Conservation (phyloP, 2,113 vertebrate genomes). For the Platanista minor region DNA sequence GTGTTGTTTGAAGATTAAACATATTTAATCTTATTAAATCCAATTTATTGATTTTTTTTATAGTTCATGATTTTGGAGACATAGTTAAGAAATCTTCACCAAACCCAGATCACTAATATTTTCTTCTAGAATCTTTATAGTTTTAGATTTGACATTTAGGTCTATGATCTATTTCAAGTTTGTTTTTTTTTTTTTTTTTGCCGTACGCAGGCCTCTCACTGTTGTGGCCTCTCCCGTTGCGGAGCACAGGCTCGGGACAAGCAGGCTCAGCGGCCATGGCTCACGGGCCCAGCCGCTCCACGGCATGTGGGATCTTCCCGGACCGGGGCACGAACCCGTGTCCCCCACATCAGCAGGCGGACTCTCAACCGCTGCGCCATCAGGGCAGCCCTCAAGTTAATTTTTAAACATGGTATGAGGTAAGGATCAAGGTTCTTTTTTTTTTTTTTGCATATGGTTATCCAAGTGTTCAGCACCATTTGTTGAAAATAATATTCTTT, state of each 20-base stretch:
- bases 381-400: too few relatives aligned
- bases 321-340: too few relatives aligned
- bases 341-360: too few relatives aligned
- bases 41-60: not conserved
- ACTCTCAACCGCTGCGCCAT: too few relatives aligned
- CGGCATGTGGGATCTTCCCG: too few relatives aligned
- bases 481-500: conserved; percentile 4
- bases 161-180: not conserved
- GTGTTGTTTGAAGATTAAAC: not conserved
- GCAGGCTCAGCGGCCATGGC: too few relatives aligned
- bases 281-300: too few relatives aligned
- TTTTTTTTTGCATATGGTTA: not conserved
- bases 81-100: not conserved
- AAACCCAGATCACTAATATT: not conserved
- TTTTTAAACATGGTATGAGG: not conserved
- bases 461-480: not conserved
- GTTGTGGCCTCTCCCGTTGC: too few relatives aligned
- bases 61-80: not conserved
- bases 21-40: not conserved
- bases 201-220: too few relatives aligned
- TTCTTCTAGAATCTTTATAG: not conserved
- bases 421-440: not conserved
- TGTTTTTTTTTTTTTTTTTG: too few relatives aligned
- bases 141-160: not conserved
- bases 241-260: too few relatives aligned